Conservation (phyloP, 2,113 vertebrate species). For the Nymphicus hollandicus region DNA sequence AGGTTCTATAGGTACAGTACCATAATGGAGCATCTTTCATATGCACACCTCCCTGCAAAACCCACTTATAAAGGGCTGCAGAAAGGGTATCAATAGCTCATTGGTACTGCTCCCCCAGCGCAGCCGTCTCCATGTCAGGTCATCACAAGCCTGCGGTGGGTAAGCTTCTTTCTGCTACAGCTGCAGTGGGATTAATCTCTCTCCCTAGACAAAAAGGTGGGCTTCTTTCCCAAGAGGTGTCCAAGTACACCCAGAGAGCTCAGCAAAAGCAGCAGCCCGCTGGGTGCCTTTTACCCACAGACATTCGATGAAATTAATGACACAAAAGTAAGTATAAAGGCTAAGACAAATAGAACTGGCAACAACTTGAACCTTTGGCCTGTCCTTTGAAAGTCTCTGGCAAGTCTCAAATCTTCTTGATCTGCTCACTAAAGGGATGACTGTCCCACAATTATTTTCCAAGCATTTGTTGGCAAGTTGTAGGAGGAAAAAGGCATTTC, state of each 20-base stretch:
- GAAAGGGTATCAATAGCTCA: background rate
- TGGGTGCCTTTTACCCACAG: slow-evolving; percentile 58
- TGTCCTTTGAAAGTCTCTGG: slow-evolving; percentile 60
- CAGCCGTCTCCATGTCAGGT: background rate
- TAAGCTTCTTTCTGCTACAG: background rate
- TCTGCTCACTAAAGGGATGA: slow-evolving; percentile 57
- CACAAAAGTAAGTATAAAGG: slow-evolving; percentile 66
- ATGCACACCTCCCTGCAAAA: background rate
- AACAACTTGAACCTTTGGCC: slow-evolving; percentile 65
- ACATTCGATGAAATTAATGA: slow-evolving; percentile 59
- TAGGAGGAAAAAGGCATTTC: slow-evolving; percentile 54
- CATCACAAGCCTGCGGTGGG: background rate
- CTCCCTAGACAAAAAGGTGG: slow-evolving; percentile 36
- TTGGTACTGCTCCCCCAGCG: background rate
- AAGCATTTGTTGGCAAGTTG: slow-evolving; percentile 56
- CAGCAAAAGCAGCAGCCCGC: slow-evolving; percentile 27
- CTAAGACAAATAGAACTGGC: slow-evolving; percentile 65
- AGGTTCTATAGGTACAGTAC: background rate
- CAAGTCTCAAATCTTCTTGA: slow-evolving; percentile 63
- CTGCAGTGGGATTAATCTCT: background rate
- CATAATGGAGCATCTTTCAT: background rate
- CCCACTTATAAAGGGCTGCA: background rate
- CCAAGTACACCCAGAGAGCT: slow-evolving; percentile 30
- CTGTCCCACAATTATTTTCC: slow-evolving; percentile 57
- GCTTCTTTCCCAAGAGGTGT: slow-evolving; percentile 36